Percentiles rank a stretch among this genome's conserved stretches.
phyloP scores from a whole-genome alignment of 2,888 invertebrate species.

The Meganola albula region DNA sequence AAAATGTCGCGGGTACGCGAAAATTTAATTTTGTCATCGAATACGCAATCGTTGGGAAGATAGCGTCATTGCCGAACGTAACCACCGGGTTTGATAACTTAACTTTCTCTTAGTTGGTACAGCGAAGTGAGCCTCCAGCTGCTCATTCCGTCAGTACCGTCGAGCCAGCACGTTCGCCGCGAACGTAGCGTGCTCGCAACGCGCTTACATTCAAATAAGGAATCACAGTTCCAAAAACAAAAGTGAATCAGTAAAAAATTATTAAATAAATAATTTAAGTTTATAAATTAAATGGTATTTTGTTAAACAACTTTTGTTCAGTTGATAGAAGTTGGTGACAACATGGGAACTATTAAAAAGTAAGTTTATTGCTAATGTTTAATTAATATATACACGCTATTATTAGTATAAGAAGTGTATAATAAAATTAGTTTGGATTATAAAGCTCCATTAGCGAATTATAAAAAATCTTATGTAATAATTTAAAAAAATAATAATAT shows the following conservation, averaged over 20 bases:
- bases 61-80: constrained; percentile 72
- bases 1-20: constrained; percentile 49
- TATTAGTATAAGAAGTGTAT: too few species aligned
- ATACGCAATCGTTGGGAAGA: constrained; percentile 68
- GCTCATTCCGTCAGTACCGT: constrained; percentile 56
- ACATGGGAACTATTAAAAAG: constrained; percentile 61
- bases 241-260: constrained; percentile 35
- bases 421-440: too few species aligned
- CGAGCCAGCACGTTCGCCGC: constrained; percentile 57
- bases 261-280: too few species aligned
- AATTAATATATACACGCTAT: too few species aligned
- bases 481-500: too few species aligned
- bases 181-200: constrained; percentile 53
- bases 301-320: constrained; percentile 49
- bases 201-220: constrained; percentile 26
- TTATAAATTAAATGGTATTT: constrained; percentile 40
- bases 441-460: too few species aligned
- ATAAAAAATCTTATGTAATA: too few species aligned
- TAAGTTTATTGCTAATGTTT: constrained; percentile 55
- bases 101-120: constrained; percentile 64
- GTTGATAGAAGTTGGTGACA: constrained; percentile 43
- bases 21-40: constrained; percentile 70
- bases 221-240: constrained; percentile 33
- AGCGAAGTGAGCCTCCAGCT: constrained; percentile 32
- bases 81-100: constrained; percentile 72